Evolutionary conservation across 2,888 invertebrate genomes (phyloP).

Genomic region (Plemyria rubiginata): DNA sequence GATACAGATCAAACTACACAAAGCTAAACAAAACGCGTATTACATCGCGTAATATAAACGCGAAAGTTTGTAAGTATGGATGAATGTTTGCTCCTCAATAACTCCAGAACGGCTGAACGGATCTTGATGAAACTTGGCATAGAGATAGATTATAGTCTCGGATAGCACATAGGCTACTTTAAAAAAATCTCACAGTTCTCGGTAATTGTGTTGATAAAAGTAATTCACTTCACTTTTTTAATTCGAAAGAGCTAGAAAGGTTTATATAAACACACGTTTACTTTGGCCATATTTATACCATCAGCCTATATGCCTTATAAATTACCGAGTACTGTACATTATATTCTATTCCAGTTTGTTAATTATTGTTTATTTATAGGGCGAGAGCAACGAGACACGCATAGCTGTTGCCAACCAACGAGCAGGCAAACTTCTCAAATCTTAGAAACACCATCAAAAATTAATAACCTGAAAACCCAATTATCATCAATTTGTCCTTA

Average conservation of each 20-base stretch:
- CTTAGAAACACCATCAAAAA: conserved; percentile 59
- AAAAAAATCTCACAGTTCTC: background rate
- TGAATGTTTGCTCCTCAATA: too few species aligned
- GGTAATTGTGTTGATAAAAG: conserved; percentile 1
- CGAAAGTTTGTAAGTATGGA: too few species aligned
- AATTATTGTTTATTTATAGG: conserved; percentile 75
- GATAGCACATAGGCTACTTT: too few species aligned
- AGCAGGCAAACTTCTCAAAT: conserved; percentile 94
- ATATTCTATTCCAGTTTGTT: conserved; percentile 10
- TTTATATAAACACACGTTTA: background rate
- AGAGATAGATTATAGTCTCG: too few species aligned
- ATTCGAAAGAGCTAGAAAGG: background rate
- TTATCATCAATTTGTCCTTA: conserved; percentile 10
- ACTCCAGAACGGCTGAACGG: too few species aligned
- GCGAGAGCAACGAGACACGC: conserved; percentile 94
- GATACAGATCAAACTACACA: background rate
- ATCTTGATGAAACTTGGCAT: too few species aligned
- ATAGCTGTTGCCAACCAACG: conserved; percentile 96
- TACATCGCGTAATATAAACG: too few species aligned
- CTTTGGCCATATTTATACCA: background rate
- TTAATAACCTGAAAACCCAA: conserved; percentile 1
- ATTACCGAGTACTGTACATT: conserved; percentile 4
- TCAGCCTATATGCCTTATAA: background rate
- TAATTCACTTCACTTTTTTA: background rate
- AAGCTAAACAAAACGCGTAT: too few species aligned